Conservation (phyloP, 2,797 vertebrate genomes). For the Enteromius treurensis region DNA sequence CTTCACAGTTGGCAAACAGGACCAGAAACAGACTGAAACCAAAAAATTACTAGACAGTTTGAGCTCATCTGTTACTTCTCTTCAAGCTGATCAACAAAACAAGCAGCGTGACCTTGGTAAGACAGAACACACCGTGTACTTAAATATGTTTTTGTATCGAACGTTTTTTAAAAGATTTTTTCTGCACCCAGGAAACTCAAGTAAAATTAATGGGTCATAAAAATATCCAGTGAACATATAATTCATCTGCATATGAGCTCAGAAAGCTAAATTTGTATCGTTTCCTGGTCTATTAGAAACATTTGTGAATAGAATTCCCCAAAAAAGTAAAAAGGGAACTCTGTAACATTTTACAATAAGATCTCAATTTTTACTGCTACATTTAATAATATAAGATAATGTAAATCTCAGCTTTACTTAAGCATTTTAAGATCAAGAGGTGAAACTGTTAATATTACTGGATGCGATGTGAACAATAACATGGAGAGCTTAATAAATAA, state of each 20-base stretch:
- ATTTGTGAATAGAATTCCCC: neutral
- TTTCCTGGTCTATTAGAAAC: neutral
- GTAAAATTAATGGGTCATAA: neutral
- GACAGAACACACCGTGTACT: neutral
- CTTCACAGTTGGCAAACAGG: neutral
- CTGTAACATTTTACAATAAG: neutral
- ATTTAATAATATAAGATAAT: neutral
- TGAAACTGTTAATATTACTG: neutral
- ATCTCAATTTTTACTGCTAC: neutral
- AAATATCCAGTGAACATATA: neutral
- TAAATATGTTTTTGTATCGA: no score
- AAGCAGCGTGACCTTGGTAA: constrained; percentile 4
- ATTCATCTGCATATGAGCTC: neutral
- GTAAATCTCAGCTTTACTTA: neutral
- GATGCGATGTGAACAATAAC: neutral
- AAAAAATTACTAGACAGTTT: neutral
- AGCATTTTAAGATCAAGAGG: neutral
- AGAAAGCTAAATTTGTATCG: neutral
- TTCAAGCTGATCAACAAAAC: constrained; percentile 11
- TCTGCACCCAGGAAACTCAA: neutral
- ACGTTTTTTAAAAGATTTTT: neutral
- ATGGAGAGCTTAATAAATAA: neutral
- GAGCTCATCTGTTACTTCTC: neutral
- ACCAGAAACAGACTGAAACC: constrained; percentile 5
- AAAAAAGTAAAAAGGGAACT: neutral